Conservation (phyloP, 2,113 vertebrate genomes). For the Tinamus guttatus region DNA sequence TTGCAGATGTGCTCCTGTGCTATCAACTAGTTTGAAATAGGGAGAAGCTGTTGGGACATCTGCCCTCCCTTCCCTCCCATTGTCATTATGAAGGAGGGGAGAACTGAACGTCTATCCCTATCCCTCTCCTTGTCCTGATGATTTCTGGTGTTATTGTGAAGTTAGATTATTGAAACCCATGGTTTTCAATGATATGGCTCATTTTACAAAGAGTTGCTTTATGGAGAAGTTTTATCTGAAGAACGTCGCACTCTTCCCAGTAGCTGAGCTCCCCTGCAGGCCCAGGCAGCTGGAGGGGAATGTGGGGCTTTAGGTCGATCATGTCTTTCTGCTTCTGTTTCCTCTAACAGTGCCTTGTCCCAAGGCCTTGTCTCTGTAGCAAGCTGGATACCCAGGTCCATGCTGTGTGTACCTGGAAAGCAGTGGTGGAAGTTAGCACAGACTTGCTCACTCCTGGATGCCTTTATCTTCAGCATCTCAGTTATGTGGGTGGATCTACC, state of each 20-base stretch:
- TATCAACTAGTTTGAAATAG: neutral
- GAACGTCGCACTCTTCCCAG: neutral
- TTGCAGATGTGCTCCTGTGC: accelerated
- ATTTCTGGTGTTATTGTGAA: neutral
- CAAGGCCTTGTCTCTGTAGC: no score
- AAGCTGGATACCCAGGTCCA: accelerated
- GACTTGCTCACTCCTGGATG: accelerated
- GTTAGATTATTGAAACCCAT: neutral
- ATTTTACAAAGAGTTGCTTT: neutral
- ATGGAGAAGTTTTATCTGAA: neutral
- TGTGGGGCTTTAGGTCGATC: neutral
- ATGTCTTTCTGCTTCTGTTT: accelerated
- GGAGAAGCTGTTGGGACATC: neutral
- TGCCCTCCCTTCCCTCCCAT: neutral
- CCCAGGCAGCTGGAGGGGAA: neutral
- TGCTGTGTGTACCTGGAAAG: neutral
- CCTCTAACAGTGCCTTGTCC: neutral
- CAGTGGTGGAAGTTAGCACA: neutral
- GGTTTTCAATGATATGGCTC: neutral
- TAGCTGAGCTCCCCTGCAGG: neutral
- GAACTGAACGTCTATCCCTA: neutral
- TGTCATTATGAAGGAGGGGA: neutral
- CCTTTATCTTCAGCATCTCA: neutral
- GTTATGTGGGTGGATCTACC: neutral
- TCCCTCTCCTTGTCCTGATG: neutral